Evolutionary conservation across 2,888 invertebrate genomes (phyloP), one percentile per base, ranked within the genome.

Genomic region (Sepiola atlantica): DNA sequence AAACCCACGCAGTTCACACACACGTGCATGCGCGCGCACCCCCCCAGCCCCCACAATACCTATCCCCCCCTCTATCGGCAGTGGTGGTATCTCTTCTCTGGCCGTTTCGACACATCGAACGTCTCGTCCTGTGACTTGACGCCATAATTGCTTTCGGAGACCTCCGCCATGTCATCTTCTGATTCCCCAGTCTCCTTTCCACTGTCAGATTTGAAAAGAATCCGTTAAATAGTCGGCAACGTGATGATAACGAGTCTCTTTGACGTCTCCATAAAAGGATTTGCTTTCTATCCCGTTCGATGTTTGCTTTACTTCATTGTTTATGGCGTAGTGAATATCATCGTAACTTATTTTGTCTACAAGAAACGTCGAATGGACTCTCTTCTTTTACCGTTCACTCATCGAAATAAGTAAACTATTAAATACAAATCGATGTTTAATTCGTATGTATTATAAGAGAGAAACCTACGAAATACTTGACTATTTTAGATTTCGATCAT

Each of bases 61-160:
- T n/a, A n/a, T 77, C 16, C 16, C n/a, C 16, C 77, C 3, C 77
- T n/a, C 77, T 32, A 2, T 45, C 45, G 45, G 45, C 8, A 8
- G 45, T 45, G 45, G 45, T 8, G 45, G 45, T 45, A 2, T 45
- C 45, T 45, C 45, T 45, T 45, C 45, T 45, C 16, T n/a, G n/a
- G 77, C 77, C 77, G 77, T 32, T 77, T 77, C n/a, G 77, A 77
- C 77, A 77, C 77, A 77, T 77, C n/a, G 77, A 77, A 77, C 77
- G n/a, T 77, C 77, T 77, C n/a, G 77, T 77, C 77, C n/a, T 77
- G 77, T 77, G 77, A 77, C 77, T 77, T 77, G 77, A 77, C 77
- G n/a, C 77, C n/a, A 77, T 77, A 77, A 77, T 77, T 77, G 77
- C 77, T 77, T n/a, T 16, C n/a, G n/a, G 77, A 77, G n/a, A 77